Evolutionary conservation across 2,888 invertebrate genomes (phyloP).

Genomic region (Microctonus brassicae): DNA sequence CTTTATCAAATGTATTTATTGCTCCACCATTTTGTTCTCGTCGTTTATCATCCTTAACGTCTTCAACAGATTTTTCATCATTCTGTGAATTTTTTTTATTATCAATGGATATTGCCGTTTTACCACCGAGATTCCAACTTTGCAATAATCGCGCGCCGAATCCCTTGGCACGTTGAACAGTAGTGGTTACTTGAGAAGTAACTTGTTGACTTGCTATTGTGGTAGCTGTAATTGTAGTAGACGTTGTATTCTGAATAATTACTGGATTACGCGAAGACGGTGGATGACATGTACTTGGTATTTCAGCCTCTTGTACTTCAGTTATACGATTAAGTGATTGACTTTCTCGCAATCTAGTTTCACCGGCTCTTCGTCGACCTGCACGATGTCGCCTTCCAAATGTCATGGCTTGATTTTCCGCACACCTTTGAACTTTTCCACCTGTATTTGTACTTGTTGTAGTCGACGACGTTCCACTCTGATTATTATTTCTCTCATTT

Average conservation of each 20-base stretch:
- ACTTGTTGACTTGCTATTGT: constrained; percentile 26
- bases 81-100: constrained; percentile 20
- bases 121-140: constrained; percentile 64
- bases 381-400: constrained; percentile 72
- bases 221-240: constrained; percentile 36
- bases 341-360: constrained; percentile 81
- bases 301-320: constrained; percentile 83
- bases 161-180: constrained; percentile 70
- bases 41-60: constrained; percentile 36
- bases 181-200: constrained; percentile 52
- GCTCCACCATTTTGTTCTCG: constrained; percentile 48
- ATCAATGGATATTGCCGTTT: constrained; percentile 42
- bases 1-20: constrained; percentile 57
- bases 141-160: constrained; percentile 72
- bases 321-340: constrained; percentile 89
- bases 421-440: constrained; percentile 57
- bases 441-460: constrained; percentile 57
- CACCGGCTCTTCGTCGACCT: constrained; percentile 74
- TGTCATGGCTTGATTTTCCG: constrained; percentile 63
- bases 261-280: constrained; percentile 43
- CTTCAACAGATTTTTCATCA: constrained; percentile 42
- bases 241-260: constrained; percentile 28
- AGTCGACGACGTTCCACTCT: constrained; percentile 54
- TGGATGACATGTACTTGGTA: constrained; percentile 54
- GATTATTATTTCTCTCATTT: constrained; percentile 46